Evolutionary conservation across 2,888 invertebrate genomes (phyloP), one percentile per base, ranked within the genome.

Genomic region (Eilema sororculum): DNA sequence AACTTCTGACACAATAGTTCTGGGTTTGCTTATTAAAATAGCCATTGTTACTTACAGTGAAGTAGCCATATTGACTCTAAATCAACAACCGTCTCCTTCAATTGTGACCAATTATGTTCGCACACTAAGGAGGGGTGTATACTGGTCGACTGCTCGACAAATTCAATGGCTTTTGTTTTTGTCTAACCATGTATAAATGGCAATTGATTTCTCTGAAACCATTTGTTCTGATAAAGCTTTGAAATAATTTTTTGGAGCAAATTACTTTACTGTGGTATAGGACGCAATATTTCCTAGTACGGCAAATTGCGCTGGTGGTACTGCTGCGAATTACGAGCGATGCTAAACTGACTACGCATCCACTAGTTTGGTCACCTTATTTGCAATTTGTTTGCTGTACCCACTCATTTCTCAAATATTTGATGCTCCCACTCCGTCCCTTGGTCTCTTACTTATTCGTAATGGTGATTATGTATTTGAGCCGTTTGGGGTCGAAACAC

Each of bases 81-180:
- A 91, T 89, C 88, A 87, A 83, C 87, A 84, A 83, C 78, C 80
- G 84, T 78, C 78, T 69, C 76, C 79, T 80, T 85, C 92, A 92
- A 92, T 92, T 92, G 92, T 80, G 80, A 85, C 86, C 91, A 92
- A 92, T 92, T 92, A 90, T 89, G 83, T 87, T 82, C 76, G 80
- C 83, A 56, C 76, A 78, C 73, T 74, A 73, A 84, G 82, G 84
- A 56, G 20, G 46, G 5, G 59, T 65, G 66, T 24, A 67, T 58
- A 80, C 61, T 46, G 41, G 52, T 56, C 65, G 70, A 67, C 68
- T 65, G 22, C 13, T 52, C 68, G 68, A 73, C 67, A 63, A 76
- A 80, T 82, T 80, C 74, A 76, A 82, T 78, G 52, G 83, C 74
- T 69, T 76, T 80, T 82, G 83, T 80, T 80, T 59, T 59, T 71